Conservation (phyloP, 2,888 invertebrate species). For the Venusia cambrica region DNA sequence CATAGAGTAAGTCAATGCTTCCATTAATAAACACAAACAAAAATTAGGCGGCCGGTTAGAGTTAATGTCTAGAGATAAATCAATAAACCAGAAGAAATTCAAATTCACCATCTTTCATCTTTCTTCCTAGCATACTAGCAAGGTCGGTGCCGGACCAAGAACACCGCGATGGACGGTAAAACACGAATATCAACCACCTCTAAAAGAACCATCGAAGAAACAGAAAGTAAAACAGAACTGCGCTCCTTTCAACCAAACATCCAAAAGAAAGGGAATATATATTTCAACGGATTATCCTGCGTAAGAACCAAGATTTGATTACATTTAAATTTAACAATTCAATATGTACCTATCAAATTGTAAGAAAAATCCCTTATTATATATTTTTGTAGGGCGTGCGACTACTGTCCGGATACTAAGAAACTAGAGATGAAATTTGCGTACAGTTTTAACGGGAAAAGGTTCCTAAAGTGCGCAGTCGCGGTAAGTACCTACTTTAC, state of each 20-base stretch:
- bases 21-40: no score
- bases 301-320: conserved; percentile 49
- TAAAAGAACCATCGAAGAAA: conserved; percentile 38
- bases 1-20: conserved; percentile 59
- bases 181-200: conserved; percentile 69
- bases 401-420: conserved; percentile 58
- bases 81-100: neutral
- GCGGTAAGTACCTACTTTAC: conserved; percentile 45
- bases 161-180: conserved; percentile 57
- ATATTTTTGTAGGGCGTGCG: conserved; percentile 65
- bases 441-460: conserved; percentile 66
- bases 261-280: conserved; percentile 57
- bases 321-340: no score
- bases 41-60: no score
- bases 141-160: conserved; percentile 51
- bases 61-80: no score
- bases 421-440: conserved; percentile 64
- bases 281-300: conserved; percentile 50
- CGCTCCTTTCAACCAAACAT: conserved; percentile 68
- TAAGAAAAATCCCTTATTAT: conserved; percentile 10
- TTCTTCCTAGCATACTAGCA: conserved; percentile 54
- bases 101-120: neutral
- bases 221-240: conserved; percentile 48
- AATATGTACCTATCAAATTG: no score
- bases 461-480: conserved; percentile 60